Evolutionary conservation across 1,140 invertebrate genomes (phyloP), one percentile per base, ranked within the genome.

Genomic region (Mycetomoellerius zeteki): DNA sequence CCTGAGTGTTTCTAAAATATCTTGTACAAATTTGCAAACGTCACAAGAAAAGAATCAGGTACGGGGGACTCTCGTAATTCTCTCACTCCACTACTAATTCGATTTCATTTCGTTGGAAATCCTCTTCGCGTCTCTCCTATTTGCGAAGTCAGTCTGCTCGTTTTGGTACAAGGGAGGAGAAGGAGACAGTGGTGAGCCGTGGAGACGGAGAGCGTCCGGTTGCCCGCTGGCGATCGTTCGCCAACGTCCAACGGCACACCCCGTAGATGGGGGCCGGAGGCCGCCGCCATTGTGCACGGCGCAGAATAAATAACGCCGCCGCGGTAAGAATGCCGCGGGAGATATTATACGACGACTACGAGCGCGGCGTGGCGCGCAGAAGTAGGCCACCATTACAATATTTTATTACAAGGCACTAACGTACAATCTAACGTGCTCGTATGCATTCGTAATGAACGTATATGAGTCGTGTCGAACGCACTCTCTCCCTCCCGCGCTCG

Each of bases 351-450:
- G 92, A 89, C 91, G 92, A 92, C 91, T 91, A 89, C 89, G 89
- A 73, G 69, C 67, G 80, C 67, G 80, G 80, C 80, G 86, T 85
- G 90, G 87, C 84, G 90, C 75, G 89, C 91, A 94, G 89, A 95
- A 95, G 94, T 95, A 95, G 95, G 95, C 94, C 95, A 95, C 92
- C 94, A 95, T 95, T 95, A 95, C 95, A 95, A 95, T 95, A 95
- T 95, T 95, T 95, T 95, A 95, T 95, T 95, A 94, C 94, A 93
- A 94, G 94, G 94, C 94, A 95, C 94, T 94, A 95, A 95, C 94
- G 94, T 95, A 94, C 94, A 95, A 95, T 95, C 94, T 95, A 95
- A 95, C 94, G 93, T 94, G 93, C 93, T 94, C 92, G 92, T 94
- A 94, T 95, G 94, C 95, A 95, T 95, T 95, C 93, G 94, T 95